Conservation (phyloP, 35 echinoderm and acorn worm genomes). For the Antedon bifida region DNA sequence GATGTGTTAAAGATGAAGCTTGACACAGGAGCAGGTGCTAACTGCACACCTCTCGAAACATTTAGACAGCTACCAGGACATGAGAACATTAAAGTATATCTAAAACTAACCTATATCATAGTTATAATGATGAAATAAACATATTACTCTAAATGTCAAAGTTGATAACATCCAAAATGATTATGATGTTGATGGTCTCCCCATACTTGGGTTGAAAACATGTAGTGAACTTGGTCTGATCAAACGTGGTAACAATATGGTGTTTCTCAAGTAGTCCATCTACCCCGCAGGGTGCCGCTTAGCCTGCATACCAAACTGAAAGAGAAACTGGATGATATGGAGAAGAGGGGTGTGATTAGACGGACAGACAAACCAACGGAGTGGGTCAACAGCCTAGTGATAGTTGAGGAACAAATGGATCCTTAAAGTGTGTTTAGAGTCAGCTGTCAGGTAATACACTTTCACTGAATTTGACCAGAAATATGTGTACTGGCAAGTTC, state of each 20-base stretch:
- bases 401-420: slow-evolving; percentile 13
- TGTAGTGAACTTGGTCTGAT: neutral
- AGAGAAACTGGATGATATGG: neutral
- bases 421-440: slow-evolving; percentile 24
- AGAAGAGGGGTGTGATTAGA: no score
- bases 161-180: neutral
- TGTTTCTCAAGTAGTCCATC: neutral
- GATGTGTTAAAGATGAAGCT: slow-evolving; percentile 1
- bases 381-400: neutral
- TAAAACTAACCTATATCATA: neutral
- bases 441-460: slow-evolving; percentile 14
- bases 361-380: neutral
- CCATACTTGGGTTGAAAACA: neutral
- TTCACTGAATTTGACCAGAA: slow-evolving; percentile 25
- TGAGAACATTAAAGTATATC: neutral
- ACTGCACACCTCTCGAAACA: neutral
- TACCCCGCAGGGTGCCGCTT: neutral
- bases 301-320: neutral
- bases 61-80: neutral
- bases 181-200: neutral
- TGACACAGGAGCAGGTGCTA: neutral
- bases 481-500: slow-evolving; percentile 39
- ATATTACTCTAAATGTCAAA: neutral
- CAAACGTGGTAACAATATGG: neutral
- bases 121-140: neutral